Conservation (phyloP, 2,797 vertebrate genomes). For the Salarias fasciatus region DNA sequence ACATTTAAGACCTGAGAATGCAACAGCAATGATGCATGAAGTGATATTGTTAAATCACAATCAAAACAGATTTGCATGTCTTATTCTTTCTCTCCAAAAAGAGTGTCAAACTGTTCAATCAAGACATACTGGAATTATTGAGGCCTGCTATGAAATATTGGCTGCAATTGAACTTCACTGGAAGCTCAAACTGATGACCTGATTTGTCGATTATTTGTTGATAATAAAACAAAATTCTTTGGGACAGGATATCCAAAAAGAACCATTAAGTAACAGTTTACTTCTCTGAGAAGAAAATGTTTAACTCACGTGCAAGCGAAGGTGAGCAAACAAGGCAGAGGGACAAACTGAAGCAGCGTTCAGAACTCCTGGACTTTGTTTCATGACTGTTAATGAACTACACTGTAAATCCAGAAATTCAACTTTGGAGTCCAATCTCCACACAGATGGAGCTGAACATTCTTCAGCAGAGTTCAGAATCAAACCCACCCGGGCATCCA, state of each 20-base stretch:
- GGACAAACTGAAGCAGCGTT: constrained; percentile 1
- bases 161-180: too few relatives aligned
- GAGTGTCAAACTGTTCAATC: too few relatives aligned
- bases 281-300: constrained; percentile 5
- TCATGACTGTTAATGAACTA: constrained; percentile 1
- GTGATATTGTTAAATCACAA: neutral
- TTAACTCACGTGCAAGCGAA: neutral
- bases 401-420: neutral
- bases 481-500: too few relatives aligned
- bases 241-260: neutral
- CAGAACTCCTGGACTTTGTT: constrained; percentile 2
- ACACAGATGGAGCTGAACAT: too few relatives aligned
- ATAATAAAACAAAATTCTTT: neutral
- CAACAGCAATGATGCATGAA: constrained; percentile 18
- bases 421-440: too few relatives aligned
- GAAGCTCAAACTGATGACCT: constrained; percentile 4
- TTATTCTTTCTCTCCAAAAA: constrained; percentile 8
- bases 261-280: neutral
- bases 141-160: too few relatives aligned
- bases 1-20: constrained; percentile 58
- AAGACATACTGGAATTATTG: too few relatives aligned
- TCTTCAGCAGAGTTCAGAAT: too few relatives aligned
- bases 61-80: constrained; percentile 13
- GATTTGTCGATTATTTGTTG: neutral
- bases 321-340: constrained; percentile 8